A percentile compares a stretch with the other conserved stretches of the same genome.
These are phyloP conservation scores for Ameiurus melas DNA, from an alignment of 2,113 vertebrate genomes.

Conservation along the genomic window DNA sequence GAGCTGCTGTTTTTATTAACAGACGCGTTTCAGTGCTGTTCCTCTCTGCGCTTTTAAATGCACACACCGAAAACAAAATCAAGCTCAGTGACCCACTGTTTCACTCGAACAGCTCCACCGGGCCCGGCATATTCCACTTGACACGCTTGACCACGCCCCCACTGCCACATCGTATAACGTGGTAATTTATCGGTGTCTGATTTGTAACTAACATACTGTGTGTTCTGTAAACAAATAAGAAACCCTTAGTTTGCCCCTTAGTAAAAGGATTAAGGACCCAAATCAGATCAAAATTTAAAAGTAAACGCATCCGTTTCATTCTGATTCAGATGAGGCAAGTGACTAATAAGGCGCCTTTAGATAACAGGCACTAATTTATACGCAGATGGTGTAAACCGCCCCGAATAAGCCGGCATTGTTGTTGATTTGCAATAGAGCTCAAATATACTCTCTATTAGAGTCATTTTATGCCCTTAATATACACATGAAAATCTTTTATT, in stretches of 20 bases:
- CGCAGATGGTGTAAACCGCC: too few species aligned
- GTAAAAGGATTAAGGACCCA: too few species aligned
- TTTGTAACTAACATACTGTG: background rate
- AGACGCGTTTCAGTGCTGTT: background rate
- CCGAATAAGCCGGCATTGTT: background rate
- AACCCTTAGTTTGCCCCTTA: too few species aligned
- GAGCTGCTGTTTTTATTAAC: background rate
- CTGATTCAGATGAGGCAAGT: background rate
- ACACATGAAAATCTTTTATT: background rate
- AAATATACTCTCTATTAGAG: background rate
- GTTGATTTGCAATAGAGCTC: background rate
- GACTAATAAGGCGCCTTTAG: background rate
- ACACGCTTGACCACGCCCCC: background rate
- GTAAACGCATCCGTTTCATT: background rate
- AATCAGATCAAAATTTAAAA: background rate
- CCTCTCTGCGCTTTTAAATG: background rate
- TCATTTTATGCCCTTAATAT: background rate
- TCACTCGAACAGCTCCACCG: background rate
- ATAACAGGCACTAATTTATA: too few species aligned
- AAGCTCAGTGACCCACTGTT: background rate
- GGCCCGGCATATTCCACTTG: too few species aligned
- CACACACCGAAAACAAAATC: background rate
- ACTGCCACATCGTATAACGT: background rate
- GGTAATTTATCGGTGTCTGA: background rate
- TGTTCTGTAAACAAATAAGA: background rate